Conservation (phyloP, 30 jellyfish, hydroid and myxozoan species). For the Cassiopea andromeda region DNA sequence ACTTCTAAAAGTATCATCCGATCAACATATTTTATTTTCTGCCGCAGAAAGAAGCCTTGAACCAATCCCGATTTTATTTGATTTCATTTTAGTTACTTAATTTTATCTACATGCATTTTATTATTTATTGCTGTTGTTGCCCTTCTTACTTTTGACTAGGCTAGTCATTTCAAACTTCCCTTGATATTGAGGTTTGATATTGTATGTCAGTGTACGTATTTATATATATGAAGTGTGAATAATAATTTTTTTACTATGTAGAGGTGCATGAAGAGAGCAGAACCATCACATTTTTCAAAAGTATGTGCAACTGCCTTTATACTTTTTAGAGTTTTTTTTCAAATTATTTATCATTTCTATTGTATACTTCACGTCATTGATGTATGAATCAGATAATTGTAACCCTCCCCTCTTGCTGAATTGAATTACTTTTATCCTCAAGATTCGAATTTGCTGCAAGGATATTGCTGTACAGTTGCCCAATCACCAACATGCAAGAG, state of each 20-base stretch:
- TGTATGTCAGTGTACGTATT: background rate
- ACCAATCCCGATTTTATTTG: background rate
- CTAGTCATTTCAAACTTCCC: background rate
- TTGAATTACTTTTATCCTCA: background rate
- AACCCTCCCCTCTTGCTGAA: background rate
- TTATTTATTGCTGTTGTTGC: background rate
- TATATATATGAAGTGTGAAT: background rate
- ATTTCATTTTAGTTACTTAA: background rate
- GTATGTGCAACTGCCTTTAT: background rate
- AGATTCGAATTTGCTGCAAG: constrained; percentile 27
- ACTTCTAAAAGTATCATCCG: background rate
- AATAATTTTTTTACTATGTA: no score
- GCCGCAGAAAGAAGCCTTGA: background rate
- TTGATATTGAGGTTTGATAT: background rate
- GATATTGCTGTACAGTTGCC: constrained; percentile 55
- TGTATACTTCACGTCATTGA: no score
- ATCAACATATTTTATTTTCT: background rate
- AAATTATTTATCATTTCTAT: no score
- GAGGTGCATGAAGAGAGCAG: background rate
- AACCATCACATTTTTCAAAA: background rate
- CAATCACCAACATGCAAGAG: constrained; percentile 25
- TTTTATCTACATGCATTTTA: background rate
- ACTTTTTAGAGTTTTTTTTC: background rate
- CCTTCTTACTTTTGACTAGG: background rate
- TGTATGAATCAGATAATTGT: no score